Conservation (phyloP, 2,888 invertebrate genomes). For the Philaethria dido region DNA sequence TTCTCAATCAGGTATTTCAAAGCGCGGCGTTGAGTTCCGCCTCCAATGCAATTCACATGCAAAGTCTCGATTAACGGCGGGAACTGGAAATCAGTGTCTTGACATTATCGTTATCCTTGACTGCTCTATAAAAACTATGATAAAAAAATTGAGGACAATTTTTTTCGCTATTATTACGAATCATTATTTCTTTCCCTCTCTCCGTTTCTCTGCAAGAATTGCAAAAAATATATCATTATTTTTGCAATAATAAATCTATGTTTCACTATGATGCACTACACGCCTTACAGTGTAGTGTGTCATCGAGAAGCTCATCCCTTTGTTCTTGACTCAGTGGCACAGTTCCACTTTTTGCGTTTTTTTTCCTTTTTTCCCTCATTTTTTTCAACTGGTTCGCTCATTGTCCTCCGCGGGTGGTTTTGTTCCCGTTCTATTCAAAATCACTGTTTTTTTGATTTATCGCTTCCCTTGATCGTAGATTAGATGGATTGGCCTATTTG, state of each 20-base stretch:
- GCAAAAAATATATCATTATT: no score
- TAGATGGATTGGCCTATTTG: background rate
- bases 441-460: conserved; percentile 10
- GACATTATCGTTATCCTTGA: no score
- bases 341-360: conserved; percentile 24
- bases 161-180: no score
- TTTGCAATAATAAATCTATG: background rate
- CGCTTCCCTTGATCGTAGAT: background rate
- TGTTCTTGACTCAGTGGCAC: conserved; percentile 31
- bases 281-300: conserved; percentile 8
- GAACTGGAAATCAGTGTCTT: no score
- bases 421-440: background rate
- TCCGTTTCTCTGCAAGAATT: background rate
- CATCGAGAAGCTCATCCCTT: conserved; percentile 20
- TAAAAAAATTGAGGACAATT: no score
- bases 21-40: background rate
- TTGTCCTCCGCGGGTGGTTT: conserved; percentile 10
- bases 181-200: background rate
- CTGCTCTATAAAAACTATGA: no score
- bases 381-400: background rate
- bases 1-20: background rate
- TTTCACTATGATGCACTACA: background rate
- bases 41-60: no score
- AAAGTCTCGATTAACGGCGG: no score
- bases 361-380: background rate